Evolutionary conservation across 2,113 vertebrate species (phyloP).

Genomic region (Corvus hawaiiensis): DNA sequence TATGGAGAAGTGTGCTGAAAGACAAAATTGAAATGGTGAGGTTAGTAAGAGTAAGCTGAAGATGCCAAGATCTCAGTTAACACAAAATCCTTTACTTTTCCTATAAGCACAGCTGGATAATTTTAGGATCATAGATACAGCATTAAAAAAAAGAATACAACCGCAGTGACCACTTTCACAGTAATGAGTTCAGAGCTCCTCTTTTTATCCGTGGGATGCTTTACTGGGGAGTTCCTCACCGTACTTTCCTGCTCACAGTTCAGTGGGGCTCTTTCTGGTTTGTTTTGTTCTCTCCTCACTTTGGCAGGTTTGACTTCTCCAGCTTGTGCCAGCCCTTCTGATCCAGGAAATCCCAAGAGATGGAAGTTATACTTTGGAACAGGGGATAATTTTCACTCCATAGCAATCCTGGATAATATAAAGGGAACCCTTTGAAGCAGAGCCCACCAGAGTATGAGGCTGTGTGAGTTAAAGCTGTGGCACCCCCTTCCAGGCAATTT

Average conservation of each 20-base stretch:
- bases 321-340: background rate
- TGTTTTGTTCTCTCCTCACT: background rate
- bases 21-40: background rate
- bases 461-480: background rate
- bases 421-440: background rate
- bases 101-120: background rate
- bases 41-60: background rate
- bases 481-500: background rate
- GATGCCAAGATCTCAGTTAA: background rate
- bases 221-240: background rate
- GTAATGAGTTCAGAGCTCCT: background rate
- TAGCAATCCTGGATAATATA: background rate
- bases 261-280: background rate
- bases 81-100: background rate
- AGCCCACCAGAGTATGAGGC: background rate
- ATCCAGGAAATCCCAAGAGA: background rate
- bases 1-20: background rate
- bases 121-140: background rate
- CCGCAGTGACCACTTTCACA: background rate
- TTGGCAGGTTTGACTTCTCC: background rate
- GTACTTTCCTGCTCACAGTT: background rate
- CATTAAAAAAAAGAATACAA: background rate
- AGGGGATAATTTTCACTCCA: background rate
- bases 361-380: background rate
- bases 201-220: background rate